Evolutionary conservation across 2,888 invertebrate genomes (phyloP).

Genomic region (Anaspis maculata): DNA sequence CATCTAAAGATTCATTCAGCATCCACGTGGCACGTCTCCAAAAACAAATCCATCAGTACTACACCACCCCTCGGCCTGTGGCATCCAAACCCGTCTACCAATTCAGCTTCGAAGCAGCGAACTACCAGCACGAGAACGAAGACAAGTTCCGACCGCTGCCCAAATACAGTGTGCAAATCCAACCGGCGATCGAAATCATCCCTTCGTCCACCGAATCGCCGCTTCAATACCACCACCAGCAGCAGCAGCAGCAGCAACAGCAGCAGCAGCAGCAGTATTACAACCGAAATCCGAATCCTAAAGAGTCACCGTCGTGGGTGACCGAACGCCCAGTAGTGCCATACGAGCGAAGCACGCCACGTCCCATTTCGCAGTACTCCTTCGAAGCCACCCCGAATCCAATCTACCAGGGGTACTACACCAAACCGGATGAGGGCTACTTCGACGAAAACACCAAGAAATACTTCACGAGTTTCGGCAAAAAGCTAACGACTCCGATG

Average conservation of each 20-base stretch:
- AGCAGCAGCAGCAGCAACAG: slow-evolving; percentile 25
- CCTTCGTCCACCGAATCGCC: slow-evolving; percentile 29
- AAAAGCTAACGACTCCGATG: slow-evolving; percentile 49
- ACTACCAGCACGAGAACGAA: slow-evolving; percentile 40
- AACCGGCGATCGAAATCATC: slow-evolving; percentile 37
- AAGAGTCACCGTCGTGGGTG: slow-evolving; percentile 3
- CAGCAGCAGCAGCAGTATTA: slow-evolving; percentile 14
- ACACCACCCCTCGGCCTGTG: slow-evolving; percentile 48
- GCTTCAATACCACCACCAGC: slow-evolving; percentile 18
- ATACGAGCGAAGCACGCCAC: slow-evolving; percentile 46
- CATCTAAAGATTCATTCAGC: slow-evolving; percentile 50
- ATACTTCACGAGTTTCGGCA: slow-evolving; percentile 66
- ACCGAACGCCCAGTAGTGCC: slow-evolving; percentile 44
- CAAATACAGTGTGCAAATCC: slow-evolving; percentile 38
- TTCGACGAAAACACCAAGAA: slow-evolving; percentile 67
- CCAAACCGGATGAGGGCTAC: slow-evolving; percentile 60
- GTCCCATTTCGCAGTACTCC: slow-evolving; percentile 32
- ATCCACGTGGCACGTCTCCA: slow-evolving; percentile 59
- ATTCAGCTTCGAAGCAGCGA: slow-evolving; percentile 61
- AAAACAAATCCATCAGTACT: slow-evolving; percentile 54
- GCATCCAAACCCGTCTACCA: slow-evolving; percentile 57
- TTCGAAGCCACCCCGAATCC: slow-evolving; percentile 40
- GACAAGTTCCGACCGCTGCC: slow-evolving; percentile 30
- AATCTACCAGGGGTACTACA: slow-evolving; percentile 54
- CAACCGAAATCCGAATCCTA: too few species aligned